Percentiles rank a stretch among this genome's conserved stretches.
Evolutionary conservation across 1,140 invertebrate species (phyloP).

Genomic region (Leptonema lineaticorne): DNA sequence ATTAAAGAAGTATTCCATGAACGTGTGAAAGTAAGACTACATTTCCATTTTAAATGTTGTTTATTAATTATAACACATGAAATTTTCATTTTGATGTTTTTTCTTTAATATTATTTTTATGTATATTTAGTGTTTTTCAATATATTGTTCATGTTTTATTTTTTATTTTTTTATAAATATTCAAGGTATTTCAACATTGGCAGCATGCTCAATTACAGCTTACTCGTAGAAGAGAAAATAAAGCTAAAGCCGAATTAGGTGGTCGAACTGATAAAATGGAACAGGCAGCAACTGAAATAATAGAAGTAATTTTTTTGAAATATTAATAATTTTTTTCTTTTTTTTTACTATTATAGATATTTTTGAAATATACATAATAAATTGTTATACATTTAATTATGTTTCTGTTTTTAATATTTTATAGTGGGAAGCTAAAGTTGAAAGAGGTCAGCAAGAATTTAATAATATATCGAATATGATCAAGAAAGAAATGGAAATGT

Average conservation of each 20-base stretch:
- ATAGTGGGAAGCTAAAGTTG: constrained; percentile 93
- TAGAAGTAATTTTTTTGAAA: constrained; percentile 67
- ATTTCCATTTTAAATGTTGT: too few species aligned
- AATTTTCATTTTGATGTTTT: too few species aligned
- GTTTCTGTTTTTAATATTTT: constrained; percentile 37
- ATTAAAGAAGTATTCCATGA: constrained; percentile 99
- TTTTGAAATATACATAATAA: background rate
- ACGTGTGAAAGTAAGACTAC: constrained; percentile 81
- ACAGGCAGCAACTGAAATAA: constrained; percentile 85
- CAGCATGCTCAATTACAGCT: constrained; percentile 94
- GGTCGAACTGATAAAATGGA: constrained; percentile 88
- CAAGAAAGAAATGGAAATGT: constrained; percentile 91
- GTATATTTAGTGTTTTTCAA: background rate
- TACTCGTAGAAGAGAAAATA: constrained; percentile 91
- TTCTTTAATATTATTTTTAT: constrained; percentile 1
- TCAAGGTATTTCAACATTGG: constrained; percentile 90
- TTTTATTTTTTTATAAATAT: constrained; percentile 4
- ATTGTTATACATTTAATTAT: background rate
- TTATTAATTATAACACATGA: too few species aligned
- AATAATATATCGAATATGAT: constrained; percentile 95
- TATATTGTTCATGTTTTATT: background rate
- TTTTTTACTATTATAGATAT: background rate
- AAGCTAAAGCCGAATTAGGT: constrained; percentile 87
- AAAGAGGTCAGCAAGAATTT: constrained; percentile 95
- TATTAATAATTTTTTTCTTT: background rate